These are phyloP conservation scores for Cardinalis cardinalis DNA, from an alignment of 2,113 vertebrate species.

Conservation along the genomic window DNA sequence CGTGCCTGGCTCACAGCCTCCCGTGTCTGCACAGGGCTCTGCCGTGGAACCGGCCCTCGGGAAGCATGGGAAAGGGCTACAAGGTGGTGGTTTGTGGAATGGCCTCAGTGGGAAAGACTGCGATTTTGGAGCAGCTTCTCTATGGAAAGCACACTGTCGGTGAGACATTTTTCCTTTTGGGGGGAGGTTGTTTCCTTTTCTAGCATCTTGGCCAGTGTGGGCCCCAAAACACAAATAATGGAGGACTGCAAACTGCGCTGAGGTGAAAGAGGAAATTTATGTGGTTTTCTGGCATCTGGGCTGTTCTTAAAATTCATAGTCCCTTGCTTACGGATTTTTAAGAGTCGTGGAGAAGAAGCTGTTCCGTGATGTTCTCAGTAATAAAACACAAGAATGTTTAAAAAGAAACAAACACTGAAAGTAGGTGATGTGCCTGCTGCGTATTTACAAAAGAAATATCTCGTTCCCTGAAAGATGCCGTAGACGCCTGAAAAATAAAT, in stretches of 20 bases:
- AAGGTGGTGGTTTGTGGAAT: constrained; percentile 93
- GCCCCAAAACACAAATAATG: neutral
- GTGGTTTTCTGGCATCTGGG: neutral
- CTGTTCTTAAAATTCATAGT: neutral
- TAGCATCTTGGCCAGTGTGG: neutral
- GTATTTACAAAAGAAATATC: neutral
- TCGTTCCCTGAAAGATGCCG: neutral
- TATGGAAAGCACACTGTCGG: constrained; percentile 86
- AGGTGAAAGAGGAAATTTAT: neutral
- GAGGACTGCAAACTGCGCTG: neutral
- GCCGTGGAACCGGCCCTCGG: neutral
- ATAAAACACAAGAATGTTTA: neutral
- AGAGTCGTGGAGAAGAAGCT: neutral
- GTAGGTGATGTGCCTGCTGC: neutral
- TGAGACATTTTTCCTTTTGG: constrained; percentile 63
- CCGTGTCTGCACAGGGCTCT: neutral
- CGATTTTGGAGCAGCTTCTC: constrained; percentile 90
- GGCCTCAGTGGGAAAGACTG: constrained; percentile 90
- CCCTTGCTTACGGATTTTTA: neutral
- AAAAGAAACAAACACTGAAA: neutral
- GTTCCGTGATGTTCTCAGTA: neutral
- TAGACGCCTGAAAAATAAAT: constrained; percentile 8
- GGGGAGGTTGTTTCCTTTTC: neutral
- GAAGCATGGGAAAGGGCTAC: constrained; percentile 90
- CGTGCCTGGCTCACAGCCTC: neutral